A percentile compares a stretch with the other conserved stretches of the same genome.
Conservation (phyloP, 2,797 vertebrate species). For the Artibeus jamaicensis region DNA sequence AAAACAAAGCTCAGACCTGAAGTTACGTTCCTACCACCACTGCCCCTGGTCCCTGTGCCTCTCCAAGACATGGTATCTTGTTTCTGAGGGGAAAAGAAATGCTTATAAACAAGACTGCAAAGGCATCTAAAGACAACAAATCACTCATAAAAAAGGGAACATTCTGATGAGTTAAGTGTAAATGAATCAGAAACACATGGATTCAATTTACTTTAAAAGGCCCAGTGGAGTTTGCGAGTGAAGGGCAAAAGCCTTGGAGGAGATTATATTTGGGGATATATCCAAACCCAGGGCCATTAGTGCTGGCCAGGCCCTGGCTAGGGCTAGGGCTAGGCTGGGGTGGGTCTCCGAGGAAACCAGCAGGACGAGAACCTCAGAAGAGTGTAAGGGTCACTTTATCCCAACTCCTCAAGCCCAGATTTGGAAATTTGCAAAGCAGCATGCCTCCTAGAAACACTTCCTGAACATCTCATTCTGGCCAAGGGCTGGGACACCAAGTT, state of each 20-base stretch:
- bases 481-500: not conserved
- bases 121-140: slow-evolving; percentile 60
- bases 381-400: not conserved
- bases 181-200: slow-evolving; percentile 77
- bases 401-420: not conserved
- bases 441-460: slow-evolving; percentile 15
- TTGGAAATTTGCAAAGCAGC: not conserved
- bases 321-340: not conserved
- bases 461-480: not conserved
- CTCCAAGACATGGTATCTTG: not conserved
- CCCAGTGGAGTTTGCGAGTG: slow-evolving; percentile 41
- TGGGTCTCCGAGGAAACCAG: slow-evolving; percentile 27
- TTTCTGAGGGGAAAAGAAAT: slow-evolving; percentile 50
- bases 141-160: slow-evolving; percentile 49
- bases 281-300: slow-evolving; percentile 47
- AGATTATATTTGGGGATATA: slow-evolving; percentile 37
- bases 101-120: slow-evolving; percentile 60
- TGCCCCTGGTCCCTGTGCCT: not conserved
- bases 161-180: slow-evolving; percentile 70
- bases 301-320: not conserved
- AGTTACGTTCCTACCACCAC: not conserved
- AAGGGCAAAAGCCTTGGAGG: slow-evolving; percentile 45
- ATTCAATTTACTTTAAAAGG: slow-evolving; percentile 58
- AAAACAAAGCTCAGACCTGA: not conserved
- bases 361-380: not conserved